Evolutionary conservation across 2,113 vertebrate genomes (phyloP), one percentile per base, ranked within the genome.

Genomic region (Zeus faber): DNA sequence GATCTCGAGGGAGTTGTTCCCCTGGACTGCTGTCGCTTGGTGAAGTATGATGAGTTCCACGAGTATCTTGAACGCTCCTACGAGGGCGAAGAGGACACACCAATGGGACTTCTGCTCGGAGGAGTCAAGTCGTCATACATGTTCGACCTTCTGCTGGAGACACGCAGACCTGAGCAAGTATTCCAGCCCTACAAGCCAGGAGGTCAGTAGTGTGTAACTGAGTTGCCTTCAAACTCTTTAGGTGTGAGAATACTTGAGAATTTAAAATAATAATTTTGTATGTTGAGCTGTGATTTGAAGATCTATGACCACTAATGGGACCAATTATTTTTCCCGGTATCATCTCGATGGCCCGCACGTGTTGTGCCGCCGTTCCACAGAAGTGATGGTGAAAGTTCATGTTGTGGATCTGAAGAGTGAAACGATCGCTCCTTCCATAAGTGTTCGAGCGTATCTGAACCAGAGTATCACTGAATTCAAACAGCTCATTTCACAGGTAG

Each of bases 331-430:
- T n/a, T n/a, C n/a, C n/a, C n/a, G n/a, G n/a, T n/a, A n/a, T n/a
- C n/a, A n/a, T n/a, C n/a, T n/a, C n/a, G n/a, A n/a, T n/a, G n/a
- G n/a, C n/a, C n/a, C n/a, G n/a, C n/a, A n/a, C n/a, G 3, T 54
- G 11, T 61, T 29, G 40, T 14, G 62, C 4, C 74, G 4, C 29
- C 74, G 67, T 87, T 45, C 60, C 72, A 22, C 89, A 98, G 96
- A 98, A 85, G 97, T 99, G 54, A 99, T 98, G 95, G 97, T 99
- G 79, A 99, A 98, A 83, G 95, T 98, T 68, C 94, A 98, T 0
- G 83, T 95, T 63, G 95, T 98, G 55, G 91, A 96, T 80, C 85
- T 99, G 31, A 96, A 93, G 84, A 89, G 79, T 7, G 96, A 98
- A 76, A 91, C 89, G 59, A 94, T 98, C 49, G 89, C 89, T 73